Evolutionary conservation across 2,888 invertebrate genomes (phyloP).

Genomic region (Xestia c-nigrum): DNA sequence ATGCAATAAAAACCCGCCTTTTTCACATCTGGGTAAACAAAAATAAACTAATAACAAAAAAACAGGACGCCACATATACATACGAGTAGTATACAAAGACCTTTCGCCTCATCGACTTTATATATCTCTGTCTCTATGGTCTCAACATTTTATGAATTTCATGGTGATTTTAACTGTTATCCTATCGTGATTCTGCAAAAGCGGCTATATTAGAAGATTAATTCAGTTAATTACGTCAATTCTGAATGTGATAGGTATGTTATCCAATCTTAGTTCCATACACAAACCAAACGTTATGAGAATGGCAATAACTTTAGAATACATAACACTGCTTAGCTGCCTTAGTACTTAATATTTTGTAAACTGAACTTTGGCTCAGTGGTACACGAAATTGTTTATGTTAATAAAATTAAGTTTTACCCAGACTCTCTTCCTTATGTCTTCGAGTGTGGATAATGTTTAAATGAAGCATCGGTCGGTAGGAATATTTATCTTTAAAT

Average conservation of each 20-base stretch:
- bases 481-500: not conserved
- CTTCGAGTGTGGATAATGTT: not conserved
- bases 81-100: too few species aligned
- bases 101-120: too few species aligned
- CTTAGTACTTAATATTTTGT: not conserved
- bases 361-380: not conserved
- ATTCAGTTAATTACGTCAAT: not conserved
- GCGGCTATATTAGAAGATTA: too few species aligned
- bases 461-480: not conserved
- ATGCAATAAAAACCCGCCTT: too few species aligned
- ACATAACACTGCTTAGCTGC: not conserved
- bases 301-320: not conserved
- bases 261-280: not conserved
- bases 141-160: too few species aligned
- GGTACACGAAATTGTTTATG: not conserved
- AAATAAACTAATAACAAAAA: too few species aligned
- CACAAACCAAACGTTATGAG: not conserved
- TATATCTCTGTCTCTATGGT: too few species aligned
- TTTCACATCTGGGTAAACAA: too few species aligned
- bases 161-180: too few species aligned
- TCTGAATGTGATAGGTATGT: not conserved
- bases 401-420: not conserved
- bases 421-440: not conserved
- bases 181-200: too few species aligned
- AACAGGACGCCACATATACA: too few species aligned